Percentiles rank a stretch among this genome's conserved stretches.
phyloP scores from a whole-genome alignment of 2,888 invertebrate genomes.

The Arenicola marina region DNA sequence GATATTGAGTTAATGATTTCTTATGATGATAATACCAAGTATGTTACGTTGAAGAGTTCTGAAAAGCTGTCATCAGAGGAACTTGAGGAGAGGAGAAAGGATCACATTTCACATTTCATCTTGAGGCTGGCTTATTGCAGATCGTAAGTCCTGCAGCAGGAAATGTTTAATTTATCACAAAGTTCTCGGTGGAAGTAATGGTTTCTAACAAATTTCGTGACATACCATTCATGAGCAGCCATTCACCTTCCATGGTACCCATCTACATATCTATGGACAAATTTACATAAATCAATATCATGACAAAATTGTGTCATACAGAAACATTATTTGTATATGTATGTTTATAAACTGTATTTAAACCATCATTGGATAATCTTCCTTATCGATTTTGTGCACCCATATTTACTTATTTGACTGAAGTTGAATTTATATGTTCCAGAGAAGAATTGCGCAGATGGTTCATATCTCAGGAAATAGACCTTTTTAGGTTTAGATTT shows the following conservation, averaged over 20 bases:
- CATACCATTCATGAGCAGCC: too few species aligned
- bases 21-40: neutral
- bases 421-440: too few species aligned
- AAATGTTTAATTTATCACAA: constrained; percentile 1
- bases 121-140: constrained; percentile 88
- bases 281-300: too few species aligned
- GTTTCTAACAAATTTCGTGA: too few species aligned
- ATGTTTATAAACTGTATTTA: neutral
- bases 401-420: too few species aligned
- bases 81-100: constrained; percentile 62
- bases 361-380: too few species aligned
- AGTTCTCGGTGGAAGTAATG: too few species aligned
- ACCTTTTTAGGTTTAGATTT: constrained; percentile 76
- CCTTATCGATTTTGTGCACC: too few species aligned
- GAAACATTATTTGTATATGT: neutral
- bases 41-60: neutral
- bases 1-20: too few species aligned
- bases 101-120: constrained; percentile 92
- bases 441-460: constrained; percentile 80
- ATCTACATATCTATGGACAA: too few species aligned
- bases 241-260: too few species aligned
- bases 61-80: neutral
- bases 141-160: constrained; percentile 49
- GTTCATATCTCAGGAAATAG: constrained; percentile 87
- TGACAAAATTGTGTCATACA: too few species aligned